Conservation (phyloP, 2,113 vertebrate genomes). For the Corythaeola cristata region DNA sequence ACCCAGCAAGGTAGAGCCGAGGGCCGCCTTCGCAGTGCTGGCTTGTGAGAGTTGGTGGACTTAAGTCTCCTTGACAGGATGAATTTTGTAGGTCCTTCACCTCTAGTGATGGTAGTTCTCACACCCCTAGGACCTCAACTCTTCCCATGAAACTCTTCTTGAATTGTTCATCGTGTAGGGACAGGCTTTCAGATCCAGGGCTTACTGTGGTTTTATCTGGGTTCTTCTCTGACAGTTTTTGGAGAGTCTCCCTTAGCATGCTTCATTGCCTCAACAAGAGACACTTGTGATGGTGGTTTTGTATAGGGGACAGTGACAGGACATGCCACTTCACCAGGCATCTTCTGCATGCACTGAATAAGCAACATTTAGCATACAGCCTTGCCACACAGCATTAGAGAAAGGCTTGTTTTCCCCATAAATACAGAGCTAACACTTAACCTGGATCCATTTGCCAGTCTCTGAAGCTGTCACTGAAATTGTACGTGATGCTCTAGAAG, state of each 20-base stretch:
- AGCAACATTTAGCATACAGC: accelerated
- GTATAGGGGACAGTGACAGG: background rate
- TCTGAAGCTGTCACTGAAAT: background rate
- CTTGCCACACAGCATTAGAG: background rate
- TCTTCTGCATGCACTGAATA: background rate
- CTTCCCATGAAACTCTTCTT: background rate
- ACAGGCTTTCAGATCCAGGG: background rate
- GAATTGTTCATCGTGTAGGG: background rate
- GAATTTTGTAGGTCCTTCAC: background rate
- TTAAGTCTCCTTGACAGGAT: background rate
- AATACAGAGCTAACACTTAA: background rate
- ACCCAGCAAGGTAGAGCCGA: accelerated
- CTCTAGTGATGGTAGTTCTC: background rate
- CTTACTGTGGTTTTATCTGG: background rate
- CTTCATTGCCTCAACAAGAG: background rate
- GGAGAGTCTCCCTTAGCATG: too few species aligned
- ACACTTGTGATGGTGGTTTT: background rate
- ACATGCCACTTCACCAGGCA: background rate
- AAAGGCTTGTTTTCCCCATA: background rate
- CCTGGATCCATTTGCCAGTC: background rate
- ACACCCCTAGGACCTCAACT: too few species aligned
- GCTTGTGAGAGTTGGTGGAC: background rate
- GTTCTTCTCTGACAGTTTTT: background rate
- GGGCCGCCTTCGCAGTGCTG: background rate
- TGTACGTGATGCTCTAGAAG: background rate